A percentile compares a stretch with the other conserved stretches of the same genome.
Evolutionary conservation across 2,797 vertebrate species (phyloP).

Genomic region (Ctenopoma multispine): DNA sequence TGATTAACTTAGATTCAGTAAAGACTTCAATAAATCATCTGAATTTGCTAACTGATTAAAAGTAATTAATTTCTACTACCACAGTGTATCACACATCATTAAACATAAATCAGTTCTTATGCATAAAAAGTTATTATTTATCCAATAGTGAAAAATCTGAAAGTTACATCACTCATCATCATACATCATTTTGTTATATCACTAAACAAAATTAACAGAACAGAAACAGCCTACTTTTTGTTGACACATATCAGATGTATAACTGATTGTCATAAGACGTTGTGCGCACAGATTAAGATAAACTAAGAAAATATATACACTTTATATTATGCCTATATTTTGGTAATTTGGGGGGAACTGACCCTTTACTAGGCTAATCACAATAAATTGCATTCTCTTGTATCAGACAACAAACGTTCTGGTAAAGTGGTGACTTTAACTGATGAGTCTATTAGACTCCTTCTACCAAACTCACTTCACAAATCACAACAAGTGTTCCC

Average conservation of each 20-base stretch:
- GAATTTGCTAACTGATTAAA: not conserved
- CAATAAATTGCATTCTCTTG: not conserved
- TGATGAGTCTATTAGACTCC: constrained; percentile 17
- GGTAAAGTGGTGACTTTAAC: constrained; percentile 8
- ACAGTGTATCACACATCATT: not conserved
- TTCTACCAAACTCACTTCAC: constrained; percentile 13
- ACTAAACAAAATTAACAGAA: not conserved
- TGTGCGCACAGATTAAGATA: too few species aligned
- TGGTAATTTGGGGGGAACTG: not conserved
- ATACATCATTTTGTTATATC: too few species aligned
- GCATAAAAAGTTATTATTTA: not conserved
- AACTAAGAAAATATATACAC: too few species aligned
- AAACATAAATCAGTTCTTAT: not conserved
- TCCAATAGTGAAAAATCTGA: not conserved
- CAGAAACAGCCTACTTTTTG: too few species aligned
- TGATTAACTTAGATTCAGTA: not conserved
- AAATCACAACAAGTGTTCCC: constrained; percentile 49
- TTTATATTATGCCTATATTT: too few species aligned
- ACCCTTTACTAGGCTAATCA: not conserved
- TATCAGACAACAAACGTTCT: constrained; percentile 9
- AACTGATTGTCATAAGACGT: too few species aligned
- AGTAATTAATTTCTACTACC: too few species aligned
- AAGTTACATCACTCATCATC: too few species aligned
- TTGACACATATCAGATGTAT: too few species aligned
- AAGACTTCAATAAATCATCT: not conserved